Conservation (phyloP, 2,888 invertebrate genomes). For the Drosophila mimica region DNA sequence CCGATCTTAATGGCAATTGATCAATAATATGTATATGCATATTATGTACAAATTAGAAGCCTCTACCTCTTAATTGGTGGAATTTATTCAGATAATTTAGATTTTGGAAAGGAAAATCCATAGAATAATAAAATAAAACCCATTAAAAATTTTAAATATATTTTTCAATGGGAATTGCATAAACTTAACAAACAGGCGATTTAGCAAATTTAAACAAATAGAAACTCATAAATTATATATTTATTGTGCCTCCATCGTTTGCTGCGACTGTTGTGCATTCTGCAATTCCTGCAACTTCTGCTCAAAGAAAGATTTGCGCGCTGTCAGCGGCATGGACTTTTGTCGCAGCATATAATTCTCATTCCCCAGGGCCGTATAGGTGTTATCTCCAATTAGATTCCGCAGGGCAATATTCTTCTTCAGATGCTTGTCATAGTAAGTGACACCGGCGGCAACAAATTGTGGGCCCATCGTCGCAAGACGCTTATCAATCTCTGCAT, state of each 20-base stretch:
- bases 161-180: neutral
- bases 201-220: neutral
- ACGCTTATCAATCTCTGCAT: slow-evolving; percentile 88
- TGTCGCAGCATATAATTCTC: slow-evolving; percentile 88
- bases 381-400: slow-evolving; percentile 86
- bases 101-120: neutral
- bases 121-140: neutral
- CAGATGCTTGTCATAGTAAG: slow-evolving; percentile 91
- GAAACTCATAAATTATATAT: neutral
- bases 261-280: slow-evolving; percentile 19
- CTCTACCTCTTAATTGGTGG: too few relatives aligned
- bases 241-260: slow-evolving; percentile 42
- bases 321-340: slow-evolving; percentile 88
- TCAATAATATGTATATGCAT: too few relatives aligned
- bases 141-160: neutral
- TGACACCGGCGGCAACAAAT: slow-evolving; percentile 90
- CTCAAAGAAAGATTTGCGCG: slow-evolving; percentile 89
- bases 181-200: neutral
- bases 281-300: slow-evolving; percentile 84
- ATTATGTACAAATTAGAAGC: too few relatives aligned
- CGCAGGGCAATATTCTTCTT: slow-evolving; percentile 90
- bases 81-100: neutral
- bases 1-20: too few relatives aligned
- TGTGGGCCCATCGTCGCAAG: slow-evolving; percentile 87
- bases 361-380: slow-evolving; percentile 89